Evolutionary conservation across 53 echinoderm and acorn worm genomes (phyloP).

Genomic region (Paracentrotus lividus): DNA sequence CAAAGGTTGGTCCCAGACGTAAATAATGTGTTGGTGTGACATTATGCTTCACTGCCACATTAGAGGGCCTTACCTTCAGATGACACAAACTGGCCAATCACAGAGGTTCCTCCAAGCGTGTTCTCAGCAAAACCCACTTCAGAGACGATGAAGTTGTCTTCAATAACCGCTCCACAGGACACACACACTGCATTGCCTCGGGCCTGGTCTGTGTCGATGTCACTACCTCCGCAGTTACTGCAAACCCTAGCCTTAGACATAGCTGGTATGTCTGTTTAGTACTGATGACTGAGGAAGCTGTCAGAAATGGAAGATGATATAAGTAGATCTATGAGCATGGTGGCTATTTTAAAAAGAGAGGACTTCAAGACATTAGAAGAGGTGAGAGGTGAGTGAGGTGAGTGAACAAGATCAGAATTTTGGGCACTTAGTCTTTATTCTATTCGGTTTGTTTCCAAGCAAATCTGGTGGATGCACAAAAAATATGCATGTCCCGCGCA

Average conservation of each 20-base stretch:
- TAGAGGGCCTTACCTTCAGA: conserved; percentile 97
- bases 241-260: conserved; percentile 95
- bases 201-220: conserved; percentile 97
- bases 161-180: conserved; percentile 93
- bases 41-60: too few species aligned
- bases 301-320: not conserved
- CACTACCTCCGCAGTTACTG: conserved; percentile 94
- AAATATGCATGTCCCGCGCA: too few species aligned
- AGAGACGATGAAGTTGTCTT: conserved; percentile 96
- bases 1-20: too few species aligned
- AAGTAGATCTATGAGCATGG: not conserved
- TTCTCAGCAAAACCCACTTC: conserved; percentile 95
- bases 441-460: too few species aligned
- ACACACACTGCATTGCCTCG: conserved; percentile 97
- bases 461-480: too few species aligned
- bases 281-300: not conserved
- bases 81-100: conserved; percentile 98
- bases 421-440: too few species aligned
- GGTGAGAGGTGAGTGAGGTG: too few species aligned
- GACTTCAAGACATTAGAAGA: too few species aligned
- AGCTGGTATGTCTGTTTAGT: conserved; percentile 7
- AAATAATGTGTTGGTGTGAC: too few species aligned
- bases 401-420: too few species aligned
- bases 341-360: too few species aligned
- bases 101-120: conserved; percentile 93